Evolutionary conservation across 2,797 vertebrate genomes (phyloP), one percentile per base, ranked within the genome.

Genomic region (Cyclopterus lumpus): DNA sequence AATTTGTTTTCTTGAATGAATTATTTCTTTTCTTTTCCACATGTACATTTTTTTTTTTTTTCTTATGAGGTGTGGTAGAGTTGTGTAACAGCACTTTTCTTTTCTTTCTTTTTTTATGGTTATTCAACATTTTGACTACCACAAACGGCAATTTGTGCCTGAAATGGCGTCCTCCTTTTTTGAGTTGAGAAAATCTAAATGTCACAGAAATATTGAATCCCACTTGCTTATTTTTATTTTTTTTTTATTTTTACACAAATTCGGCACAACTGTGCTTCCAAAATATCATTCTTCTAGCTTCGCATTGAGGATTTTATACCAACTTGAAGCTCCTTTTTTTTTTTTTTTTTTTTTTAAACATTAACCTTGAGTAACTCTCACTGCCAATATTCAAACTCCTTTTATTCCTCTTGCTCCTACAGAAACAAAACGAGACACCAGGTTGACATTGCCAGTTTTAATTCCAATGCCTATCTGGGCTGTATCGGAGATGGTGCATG

Each of bases 401-500:
- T 76, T 85, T 81, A 64, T 86, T 89, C 86, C 88, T 87, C 57
- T 79, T 88, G 86, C 77, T 90, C 86, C 82, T 88, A 81, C 80
- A 89, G 87, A 88, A 79, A 44, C 44, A 30, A 32, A 26, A 66
- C n/a, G 10, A 67, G 91, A 92, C 93, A 93, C 93, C 92, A 91
- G 94, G 94, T 95, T 94, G 94, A 95, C 96, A 95, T 92, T 95
- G 94, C 94, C 94, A 94, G 93, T 94, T 97, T 95, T 97, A 95
- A 95, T 95, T 95, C 92, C 93, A 95, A 91, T 95, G 94, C 95
- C 95, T 95, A 95, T 95, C 94, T 95, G 95, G 94, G 96, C 96
- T 96, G 96, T 96, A 95, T 96, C 95, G 94, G 93, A 95, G 90
- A 95, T 95, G 95, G 94, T 97, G 97, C 96, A 96, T 99, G 97